phyloP scores from a whole-genome alignment of 2,797 vertebrate genomes.

The Emys orbicularis region DNA sequence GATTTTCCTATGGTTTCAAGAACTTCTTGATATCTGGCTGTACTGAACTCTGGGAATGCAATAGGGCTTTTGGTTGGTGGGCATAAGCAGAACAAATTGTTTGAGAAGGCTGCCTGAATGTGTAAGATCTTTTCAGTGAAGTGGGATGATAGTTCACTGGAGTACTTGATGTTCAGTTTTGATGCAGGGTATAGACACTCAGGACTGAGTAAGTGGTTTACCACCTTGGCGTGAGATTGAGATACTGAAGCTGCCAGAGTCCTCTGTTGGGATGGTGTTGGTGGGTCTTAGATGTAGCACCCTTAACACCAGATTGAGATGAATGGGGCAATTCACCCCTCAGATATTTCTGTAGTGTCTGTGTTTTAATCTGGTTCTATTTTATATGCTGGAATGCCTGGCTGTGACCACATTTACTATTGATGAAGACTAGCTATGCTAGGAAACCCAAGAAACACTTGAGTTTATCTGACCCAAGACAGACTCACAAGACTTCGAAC shows the following conservation, averaged over 20 bases:
- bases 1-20: no score
- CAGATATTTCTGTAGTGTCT: background rate
- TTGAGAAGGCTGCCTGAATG: no score
- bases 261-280: background rate
- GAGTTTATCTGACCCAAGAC: conserved; percentile 39
- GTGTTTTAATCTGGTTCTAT: background rate
- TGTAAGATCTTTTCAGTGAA: no score
- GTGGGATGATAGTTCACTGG: no score
- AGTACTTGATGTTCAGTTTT: no score
- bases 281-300: background rate
- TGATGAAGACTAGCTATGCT: background rate
- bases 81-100: no score
- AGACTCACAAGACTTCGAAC: conserved; percentile 8
- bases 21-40: no score
- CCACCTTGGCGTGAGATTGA: background rate
- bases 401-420: background rate
- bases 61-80: no score
- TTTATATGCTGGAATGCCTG: background rate
- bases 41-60: no score
- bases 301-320: background rate
- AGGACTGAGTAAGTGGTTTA: no score
- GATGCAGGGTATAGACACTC: no score
- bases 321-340: fast-evolving
- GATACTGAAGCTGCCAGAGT: background rate
- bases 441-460: conserved; percentile 10